Conservation (phyloP, 2,797 vertebrate genomes). For the Sparidentex hasta region DNA sequence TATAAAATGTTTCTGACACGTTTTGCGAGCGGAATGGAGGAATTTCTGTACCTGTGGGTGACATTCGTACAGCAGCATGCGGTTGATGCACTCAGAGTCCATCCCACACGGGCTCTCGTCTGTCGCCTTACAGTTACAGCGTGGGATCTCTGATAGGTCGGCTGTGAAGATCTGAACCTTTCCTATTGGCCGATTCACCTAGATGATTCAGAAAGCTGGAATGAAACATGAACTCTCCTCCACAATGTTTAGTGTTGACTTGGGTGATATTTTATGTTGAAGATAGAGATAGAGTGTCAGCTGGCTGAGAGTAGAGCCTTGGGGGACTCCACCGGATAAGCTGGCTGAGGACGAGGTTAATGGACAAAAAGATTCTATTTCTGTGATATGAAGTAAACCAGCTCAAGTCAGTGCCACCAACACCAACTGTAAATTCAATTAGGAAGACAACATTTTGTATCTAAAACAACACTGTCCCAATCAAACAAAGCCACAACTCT, state of each 20-base stretch:
- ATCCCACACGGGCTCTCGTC: conserved; percentile 96
- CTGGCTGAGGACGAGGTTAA: no score
- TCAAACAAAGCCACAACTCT: no score
- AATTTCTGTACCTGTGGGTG: conserved; percentile 88
- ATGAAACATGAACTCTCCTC: not conserved
- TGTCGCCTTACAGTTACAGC: conserved; percentile 95
- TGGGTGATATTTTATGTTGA: not conserved
- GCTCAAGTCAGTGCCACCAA: no score
- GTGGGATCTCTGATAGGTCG: conserved; percentile 95
- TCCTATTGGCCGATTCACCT: conserved; percentile 96
- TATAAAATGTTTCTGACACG: not conserved
- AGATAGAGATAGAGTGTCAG: no score
- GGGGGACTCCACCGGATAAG: no score
- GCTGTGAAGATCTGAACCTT: conserved; percentile 98
- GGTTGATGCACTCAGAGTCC: conserved; percentile 98
- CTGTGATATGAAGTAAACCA: no score
- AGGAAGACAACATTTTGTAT: no score
- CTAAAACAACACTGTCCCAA: not conserved
- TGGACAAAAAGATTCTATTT: no score
- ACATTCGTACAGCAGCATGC: conserved; percentile 98
- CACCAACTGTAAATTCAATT: no score
- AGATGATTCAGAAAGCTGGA: not conserved
- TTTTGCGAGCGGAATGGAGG: not conserved
- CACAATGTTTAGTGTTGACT: not conserved
- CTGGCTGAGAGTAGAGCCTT: no score